Evolutionary conservation across 2,888 invertebrate species (phyloP).

Genomic region (Timandra comae): DNA sequence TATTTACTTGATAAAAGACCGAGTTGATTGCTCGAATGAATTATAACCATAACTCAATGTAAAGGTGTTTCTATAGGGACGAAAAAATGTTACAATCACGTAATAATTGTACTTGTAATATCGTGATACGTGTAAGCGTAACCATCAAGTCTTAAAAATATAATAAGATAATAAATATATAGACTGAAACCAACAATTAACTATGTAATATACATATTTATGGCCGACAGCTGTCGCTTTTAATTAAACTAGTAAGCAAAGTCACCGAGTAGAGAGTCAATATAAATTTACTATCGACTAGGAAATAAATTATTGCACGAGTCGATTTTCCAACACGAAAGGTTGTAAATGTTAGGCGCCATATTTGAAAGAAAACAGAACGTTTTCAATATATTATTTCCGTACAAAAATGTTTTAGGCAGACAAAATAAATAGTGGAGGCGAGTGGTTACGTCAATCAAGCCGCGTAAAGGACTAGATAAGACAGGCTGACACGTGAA

Average conservation of each 20-base stretch:
- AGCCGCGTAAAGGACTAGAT: conserved; percentile 51
- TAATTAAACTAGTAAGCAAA: conserved; percentile 35
- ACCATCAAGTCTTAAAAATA: background rate
- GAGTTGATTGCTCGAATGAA: conserved; percentile 20
- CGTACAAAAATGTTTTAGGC: conserved; percentile 35
- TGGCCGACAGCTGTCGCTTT: conserved; percentile 33
- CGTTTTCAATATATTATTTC: background rate
- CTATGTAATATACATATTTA: conserved; percentile 30
- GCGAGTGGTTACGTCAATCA: conserved; percentile 50
- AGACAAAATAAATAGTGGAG: conserved; percentile 37
- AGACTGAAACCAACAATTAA: conserved; percentile 29
- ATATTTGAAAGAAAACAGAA: background rate
- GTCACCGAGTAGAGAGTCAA: conserved; percentile 2
- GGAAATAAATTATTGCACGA: background rate
- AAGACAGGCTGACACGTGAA: conserved; percentile 52
- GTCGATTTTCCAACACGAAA: conserved; percentile 6
- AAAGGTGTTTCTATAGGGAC: no score
- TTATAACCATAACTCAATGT: conserved; percentile 15
- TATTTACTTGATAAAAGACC: conserved; percentile 23
- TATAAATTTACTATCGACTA: background rate
- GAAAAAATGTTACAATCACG: background rate
- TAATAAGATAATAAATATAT: background rate
- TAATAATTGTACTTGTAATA: conserved; percentile 3
- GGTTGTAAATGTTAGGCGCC: background rate
- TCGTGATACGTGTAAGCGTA: background rate